phyloP scores from a whole-genome alignment of 2,888 invertebrate genomes.

The Platypus cylindrus region DNA sequence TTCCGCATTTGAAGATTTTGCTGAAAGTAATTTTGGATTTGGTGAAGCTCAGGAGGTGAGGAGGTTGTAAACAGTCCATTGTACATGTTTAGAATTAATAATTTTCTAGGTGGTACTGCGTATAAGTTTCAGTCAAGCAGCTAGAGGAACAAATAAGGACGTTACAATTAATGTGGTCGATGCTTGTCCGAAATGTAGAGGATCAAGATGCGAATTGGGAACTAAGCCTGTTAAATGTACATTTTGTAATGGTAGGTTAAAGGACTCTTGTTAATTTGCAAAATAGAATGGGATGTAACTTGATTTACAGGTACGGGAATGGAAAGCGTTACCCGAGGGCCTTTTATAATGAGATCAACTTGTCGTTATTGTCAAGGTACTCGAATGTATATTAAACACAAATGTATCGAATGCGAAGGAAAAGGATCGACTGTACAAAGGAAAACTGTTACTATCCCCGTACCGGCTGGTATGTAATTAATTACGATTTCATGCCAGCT shows the following conservation, averaged over 20 bases:
- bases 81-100: constrained; percentile 2
- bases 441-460: constrained; percentile 80
- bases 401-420: constrained; percentile 86
- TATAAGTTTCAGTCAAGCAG: constrained; percentile 86
- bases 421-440: constrained; percentile 76
- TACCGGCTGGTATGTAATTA: constrained; percentile 57
- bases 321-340: constrained; percentile 74
- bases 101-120: constrained; percentile 63
- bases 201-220: constrained; percentile 80
- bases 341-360: constrained; percentile 93
- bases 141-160: constrained; percentile 90
- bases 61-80: neutral
- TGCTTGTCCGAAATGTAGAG: constrained; percentile 79
- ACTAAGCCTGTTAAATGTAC: constrained; percentile 79
- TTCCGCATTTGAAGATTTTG: constrained; percentile 64
- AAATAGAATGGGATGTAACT: neutral
- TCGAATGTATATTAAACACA: constrained; percentile 76
- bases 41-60: constrained; percentile 80
- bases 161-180: constrained; percentile 85
- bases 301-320: constrained; percentile 49
- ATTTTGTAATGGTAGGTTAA: constrained; percentile 73
- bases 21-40: constrained; percentile 81
- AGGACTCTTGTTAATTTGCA: neutral
- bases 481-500: neutral
- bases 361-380: constrained; percentile 84